phyloP scores from a whole-genome alignment of 2,888 invertebrate species.

The Cephus spinipes region DNA sequence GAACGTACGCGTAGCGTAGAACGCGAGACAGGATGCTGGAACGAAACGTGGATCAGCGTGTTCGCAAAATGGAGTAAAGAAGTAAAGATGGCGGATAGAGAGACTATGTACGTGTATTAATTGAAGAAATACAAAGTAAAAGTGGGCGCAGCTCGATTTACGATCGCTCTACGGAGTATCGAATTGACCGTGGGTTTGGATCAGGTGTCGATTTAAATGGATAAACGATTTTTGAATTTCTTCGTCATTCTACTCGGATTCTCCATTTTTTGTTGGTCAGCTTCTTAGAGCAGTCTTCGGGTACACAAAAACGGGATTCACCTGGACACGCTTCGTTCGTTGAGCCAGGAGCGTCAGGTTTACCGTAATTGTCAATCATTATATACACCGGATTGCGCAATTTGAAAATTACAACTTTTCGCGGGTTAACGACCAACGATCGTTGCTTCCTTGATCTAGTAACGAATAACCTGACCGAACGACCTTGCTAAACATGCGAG shows the following conservation, averaged over 20 bases:
- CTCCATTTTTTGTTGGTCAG: not conserved
- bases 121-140: constrained; percentile 56
- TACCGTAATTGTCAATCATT: constrained; percentile 52
- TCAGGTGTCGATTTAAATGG: not conserved
- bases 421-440: constrained; percentile 33
- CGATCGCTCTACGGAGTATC: not conserved
- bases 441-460: not conserved
- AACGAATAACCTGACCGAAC: not conserved
- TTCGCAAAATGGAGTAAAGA: not conserved
- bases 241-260: not conserved
- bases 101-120: constrained; percentile 26
- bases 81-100: not conserved
- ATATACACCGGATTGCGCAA: constrained; percentile 42
- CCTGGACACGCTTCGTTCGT: not conserved
- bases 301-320: not conserved
- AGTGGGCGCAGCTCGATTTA: constrained; percentile 28
- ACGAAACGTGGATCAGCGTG: not conserved
- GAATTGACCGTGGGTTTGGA: not conserved
- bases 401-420: constrained; percentile 37
- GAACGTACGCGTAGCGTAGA: not conserved
- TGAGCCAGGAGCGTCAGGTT: constrained; percentile 28
- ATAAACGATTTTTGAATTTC: not conserved
- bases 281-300: not conserved
- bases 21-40: not conserved
- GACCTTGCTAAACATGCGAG: not conserved